phyloP scores from a whole-genome alignment of 2,888 invertebrate species.

The Adineta ricciae region DNA sequence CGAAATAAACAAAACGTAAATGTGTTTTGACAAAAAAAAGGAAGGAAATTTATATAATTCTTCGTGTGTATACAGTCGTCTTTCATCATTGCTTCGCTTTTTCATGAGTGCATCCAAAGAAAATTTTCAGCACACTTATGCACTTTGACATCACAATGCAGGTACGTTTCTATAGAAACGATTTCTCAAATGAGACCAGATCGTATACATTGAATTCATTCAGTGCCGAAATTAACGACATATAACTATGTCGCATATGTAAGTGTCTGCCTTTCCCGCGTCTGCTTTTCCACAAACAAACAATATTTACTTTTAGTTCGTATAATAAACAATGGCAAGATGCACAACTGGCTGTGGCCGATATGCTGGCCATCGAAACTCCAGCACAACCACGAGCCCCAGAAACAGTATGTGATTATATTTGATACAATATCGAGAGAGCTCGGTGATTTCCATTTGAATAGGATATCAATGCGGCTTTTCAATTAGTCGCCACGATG shows the following conservation, averaged over 20 bases:
- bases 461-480: constrained; percentile 48
- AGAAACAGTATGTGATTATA: constrained; percentile 42
- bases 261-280: neutral
- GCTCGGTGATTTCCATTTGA: constrained; percentile 35
- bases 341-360: constrained; percentile 46
- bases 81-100: neutral
- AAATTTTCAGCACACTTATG: neutral
- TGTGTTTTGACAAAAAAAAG: neutral
- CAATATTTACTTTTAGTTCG: constrained; percentile 16
- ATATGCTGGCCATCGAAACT: constrained; percentile 47
- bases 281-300: neutral
- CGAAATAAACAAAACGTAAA: neutral
- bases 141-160: neutral
- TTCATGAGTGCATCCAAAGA: neutral
- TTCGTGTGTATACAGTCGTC: neutral
- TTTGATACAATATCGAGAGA: neutral
- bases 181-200: neutral
- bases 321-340: constrained; percentile 49
- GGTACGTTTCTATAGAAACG: neutral
- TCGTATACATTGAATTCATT: neutral
- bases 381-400: constrained; percentile 48
- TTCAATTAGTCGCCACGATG: constrained; percentile 53
- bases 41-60: neutral
- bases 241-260: constrained; percentile 10
- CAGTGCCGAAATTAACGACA: neutral